Percentiles rank a stretch among this genome's conserved stretches.
Evolutionary conservation across 2,888 invertebrate genomes (phyloP).

Genomic region (Hofmannophila pseudospretella): DNA sequence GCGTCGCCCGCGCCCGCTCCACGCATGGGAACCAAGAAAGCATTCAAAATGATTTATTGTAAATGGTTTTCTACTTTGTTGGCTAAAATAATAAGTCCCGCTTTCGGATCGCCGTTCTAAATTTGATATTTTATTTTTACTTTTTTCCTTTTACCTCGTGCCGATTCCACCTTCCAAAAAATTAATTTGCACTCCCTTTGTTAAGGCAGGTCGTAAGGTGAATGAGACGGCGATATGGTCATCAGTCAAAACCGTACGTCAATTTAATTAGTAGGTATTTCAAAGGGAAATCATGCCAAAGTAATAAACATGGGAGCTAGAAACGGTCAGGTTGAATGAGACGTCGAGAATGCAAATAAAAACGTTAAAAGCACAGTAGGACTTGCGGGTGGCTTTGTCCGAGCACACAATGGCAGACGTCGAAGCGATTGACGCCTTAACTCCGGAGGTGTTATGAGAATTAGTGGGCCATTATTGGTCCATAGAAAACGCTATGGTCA

Average conservation of each 20-base stretch:
- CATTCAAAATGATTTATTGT: conserved; percentile 78
- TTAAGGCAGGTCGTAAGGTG: conserved; percentile 30
- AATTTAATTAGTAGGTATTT: conserved; percentile 23
- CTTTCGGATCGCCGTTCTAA: conserved; percentile 66
- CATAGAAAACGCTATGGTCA: conserved; percentile 66
- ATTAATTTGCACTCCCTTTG: conserved; percentile 61
- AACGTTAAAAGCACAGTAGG: conserved; percentile 65
- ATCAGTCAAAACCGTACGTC: conserved; percentile 28
- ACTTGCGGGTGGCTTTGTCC: conserved; percentile 70
- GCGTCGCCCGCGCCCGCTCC: conserved; percentile 58
- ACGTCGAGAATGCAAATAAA: conserved; percentile 60
- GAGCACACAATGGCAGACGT: conserved; percentile 49
- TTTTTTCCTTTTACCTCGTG: conserved; percentile 50
- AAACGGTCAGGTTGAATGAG: conserved; percentile 56
- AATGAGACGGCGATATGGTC: conserved; percentile 45
- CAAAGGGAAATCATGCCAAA: conserved; percentile 26
- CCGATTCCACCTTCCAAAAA: conserved; percentile 44
- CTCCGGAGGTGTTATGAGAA: conserved; percentile 72
- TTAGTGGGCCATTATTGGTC: conserved; percentile 73
- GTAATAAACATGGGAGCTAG: conserved; percentile 33
- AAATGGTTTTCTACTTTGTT: conserved; percentile 79
- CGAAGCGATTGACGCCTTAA: conserved; percentile 63
- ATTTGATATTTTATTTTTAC: conserved; percentile 69
- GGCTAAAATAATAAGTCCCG: conserved; percentile 75
- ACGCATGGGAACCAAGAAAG: conserved; percentile 73